These are phyloP conservation scores for Cynoglossus semilaevis DNA, from an alignment of 2,113 vertebrate genomes.

Conservation along the genomic window DNA sequence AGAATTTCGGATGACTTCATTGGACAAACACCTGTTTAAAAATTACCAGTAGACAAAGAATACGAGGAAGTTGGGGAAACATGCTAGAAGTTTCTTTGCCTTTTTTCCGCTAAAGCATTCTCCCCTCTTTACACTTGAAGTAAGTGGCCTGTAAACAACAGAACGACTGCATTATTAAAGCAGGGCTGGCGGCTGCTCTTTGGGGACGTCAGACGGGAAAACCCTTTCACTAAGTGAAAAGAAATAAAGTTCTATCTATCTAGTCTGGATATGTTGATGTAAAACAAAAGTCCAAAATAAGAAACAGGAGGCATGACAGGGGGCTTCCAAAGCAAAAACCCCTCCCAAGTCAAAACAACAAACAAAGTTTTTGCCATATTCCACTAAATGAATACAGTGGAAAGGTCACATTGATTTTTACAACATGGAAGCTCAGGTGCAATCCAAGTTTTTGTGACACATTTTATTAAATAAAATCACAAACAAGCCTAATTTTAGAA, in stretches of 20 bases:
- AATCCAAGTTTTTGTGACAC: too few relatives aligned
- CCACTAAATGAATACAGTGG: too few relatives aligned
- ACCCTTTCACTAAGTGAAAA: conserved; percentile 60
- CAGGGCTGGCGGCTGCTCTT: conserved; percentile 42
- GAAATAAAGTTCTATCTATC: too few relatives aligned
- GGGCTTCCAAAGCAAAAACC: conserved; percentile 59
- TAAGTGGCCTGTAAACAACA: conserved; percentile 19
- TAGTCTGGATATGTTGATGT: conserved; percentile 50
- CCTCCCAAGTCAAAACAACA: conserved; percentile 38
- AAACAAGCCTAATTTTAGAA: too few relatives aligned
- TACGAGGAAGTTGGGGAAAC: conserved; percentile 20
- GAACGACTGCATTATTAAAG: conserved; percentile 23
- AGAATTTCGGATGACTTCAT: conserved; percentile 8
- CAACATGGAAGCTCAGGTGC: too few relatives aligned
- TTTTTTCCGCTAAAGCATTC: conserved; percentile 40
- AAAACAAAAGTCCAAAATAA: conserved; percentile 23
- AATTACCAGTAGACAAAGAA: conserved; percentile 32
- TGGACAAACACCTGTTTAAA: conserved; percentile 42
- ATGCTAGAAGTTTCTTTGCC: conserved; percentile 33
- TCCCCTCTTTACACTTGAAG: conserved; percentile 5
- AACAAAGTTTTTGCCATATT: too few relatives aligned
- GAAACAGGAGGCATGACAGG: conserved; percentile 38
- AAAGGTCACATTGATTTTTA: too few relatives aligned
- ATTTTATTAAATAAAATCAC: too few relatives aligned
- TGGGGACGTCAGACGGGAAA: conserved; percentile 53